A percentile compares a stretch with the other conserved stretches of the same genome.
phyloP scores from a whole-genome alignment of 1,140 invertebrate genomes.

The Apocrypta bakeri region DNA sequence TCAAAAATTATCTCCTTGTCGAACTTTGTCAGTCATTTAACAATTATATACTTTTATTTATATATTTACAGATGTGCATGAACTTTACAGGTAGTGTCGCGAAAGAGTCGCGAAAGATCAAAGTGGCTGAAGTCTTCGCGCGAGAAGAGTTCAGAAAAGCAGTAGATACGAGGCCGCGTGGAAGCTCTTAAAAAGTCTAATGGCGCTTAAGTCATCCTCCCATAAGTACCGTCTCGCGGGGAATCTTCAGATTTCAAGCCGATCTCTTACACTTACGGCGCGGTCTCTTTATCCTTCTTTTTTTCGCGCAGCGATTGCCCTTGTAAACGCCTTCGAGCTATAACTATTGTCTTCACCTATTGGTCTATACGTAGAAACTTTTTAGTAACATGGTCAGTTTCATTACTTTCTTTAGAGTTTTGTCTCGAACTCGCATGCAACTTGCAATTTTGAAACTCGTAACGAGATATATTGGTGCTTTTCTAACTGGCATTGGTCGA shows the following conservation, averaged over 20 bases:
- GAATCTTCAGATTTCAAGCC: constrained; percentile 10
- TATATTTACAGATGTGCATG: not conserved
- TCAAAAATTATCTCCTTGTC: not conserved
- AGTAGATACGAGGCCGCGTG: constrained; percentile 49
- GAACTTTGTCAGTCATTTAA: too few relatives aligned
- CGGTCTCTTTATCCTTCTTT: not conserved
- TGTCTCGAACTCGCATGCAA: too few relatives aligned
- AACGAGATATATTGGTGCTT: not conserved
- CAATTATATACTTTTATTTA: too few relatives aligned
- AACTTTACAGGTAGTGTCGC: not conserved
- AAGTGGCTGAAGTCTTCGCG: constrained; percentile 6
- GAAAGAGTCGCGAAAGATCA: constrained; percentile 24
- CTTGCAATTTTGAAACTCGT: not conserved
- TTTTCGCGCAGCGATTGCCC: constrained; percentile 7
- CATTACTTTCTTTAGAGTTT: not conserved
- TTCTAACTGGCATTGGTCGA: not conserved
- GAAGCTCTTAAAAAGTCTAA: constrained; percentile 55
- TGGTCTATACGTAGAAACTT: not conserved
- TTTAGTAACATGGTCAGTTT: not conserved
- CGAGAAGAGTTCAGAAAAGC: not conserved
- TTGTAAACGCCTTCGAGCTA: not conserved
- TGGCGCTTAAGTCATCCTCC: constrained; percentile 51
- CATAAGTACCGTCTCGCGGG: constrained; percentile 32
- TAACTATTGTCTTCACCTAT: not conserved
- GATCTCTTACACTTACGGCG: constrained; percentile 2